Evolutionary conservation across 2,888 invertebrate genomes (phyloP).

Genomic region (Ptycholaimellus sp.): DNA sequence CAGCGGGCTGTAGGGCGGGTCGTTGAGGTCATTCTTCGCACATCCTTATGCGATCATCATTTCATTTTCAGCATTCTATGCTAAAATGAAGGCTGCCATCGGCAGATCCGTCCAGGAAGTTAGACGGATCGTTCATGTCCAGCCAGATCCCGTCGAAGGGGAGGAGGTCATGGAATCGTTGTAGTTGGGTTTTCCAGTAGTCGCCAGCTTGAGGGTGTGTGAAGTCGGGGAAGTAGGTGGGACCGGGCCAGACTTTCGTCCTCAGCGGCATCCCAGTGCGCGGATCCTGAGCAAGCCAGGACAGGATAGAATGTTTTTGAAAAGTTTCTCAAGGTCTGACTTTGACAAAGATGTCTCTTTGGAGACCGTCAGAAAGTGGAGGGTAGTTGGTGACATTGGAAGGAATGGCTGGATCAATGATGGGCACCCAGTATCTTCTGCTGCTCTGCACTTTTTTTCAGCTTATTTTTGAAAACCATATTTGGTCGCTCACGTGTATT

Average conservation of each 20-base stretch:
- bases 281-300: no score
- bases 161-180: constrained; percentile 34
- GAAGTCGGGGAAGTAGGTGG: constrained; percentile 46
- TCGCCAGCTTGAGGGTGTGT: constrained; percentile 44
- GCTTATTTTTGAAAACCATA: no score
- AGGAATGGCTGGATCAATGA: constrained; percentile 31
- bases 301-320: no score
- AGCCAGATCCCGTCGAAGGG: constrained; percentile 58
- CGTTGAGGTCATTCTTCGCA: constrained; percentile 13
- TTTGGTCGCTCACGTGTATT: no score
- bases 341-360: constrained; percentile 43
- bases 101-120: constrained; percentile 35
- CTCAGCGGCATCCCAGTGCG: constrained; percentile 39
- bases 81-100: no score
- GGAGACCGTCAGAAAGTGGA: neutral
- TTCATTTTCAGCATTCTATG: no score
- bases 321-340: no score
- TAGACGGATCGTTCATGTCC: constrained; percentile 61
- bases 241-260: constrained; percentile 40
- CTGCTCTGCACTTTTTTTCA: constrained; percentile 38
- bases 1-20: constrained; percentile 17
- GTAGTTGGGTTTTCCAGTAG: constrained; percentile 50
- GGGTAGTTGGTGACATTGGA: neutral
- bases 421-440: constrained; percentile 50
- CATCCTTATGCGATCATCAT: no score